Conservation (phyloP, 2,888 invertebrate genomes). For the Diarsia dahlii region DNA sequence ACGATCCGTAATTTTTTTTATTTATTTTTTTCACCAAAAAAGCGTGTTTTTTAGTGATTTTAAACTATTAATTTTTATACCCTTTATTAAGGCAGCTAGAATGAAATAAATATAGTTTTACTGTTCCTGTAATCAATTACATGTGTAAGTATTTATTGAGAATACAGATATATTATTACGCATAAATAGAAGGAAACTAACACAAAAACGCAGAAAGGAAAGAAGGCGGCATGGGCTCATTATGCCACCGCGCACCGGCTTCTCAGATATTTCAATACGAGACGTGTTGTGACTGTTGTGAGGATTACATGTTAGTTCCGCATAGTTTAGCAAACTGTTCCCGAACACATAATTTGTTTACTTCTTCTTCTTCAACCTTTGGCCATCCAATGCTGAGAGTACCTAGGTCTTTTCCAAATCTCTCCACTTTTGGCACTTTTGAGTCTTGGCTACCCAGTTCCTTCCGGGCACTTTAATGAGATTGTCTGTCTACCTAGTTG, state of each 20-base stretch:
- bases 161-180: constrained; percentile 25
- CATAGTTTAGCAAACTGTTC: constrained; percentile 12
- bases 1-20: no score
- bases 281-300: constrained; percentile 10
- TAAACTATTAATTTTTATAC: no score
- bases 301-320: constrained; percentile 42
- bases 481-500: no score
- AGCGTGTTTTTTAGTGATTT: no score
- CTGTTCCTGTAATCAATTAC: not conserved
- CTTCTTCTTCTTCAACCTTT: not conserved
- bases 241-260: constrained; percentile 19
- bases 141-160: not conserved
- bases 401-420: no score
- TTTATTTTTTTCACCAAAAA: no score
- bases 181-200: constrained; percentile 17
- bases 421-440: no score
- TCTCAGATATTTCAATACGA: constrained; percentile 54
- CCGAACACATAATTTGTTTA: not conserved
- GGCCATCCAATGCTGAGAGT: no score
- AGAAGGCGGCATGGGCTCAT: constrained; percentile 42
- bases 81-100: not conserved
- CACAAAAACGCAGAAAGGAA: constrained; percentile 19
- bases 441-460: no score
- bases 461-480: no score
- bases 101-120: not conserved